Base-by-base conservation (phyloP, 92 coral and sea anemone species). In the Umimayanthus chanpuru region DNA sequence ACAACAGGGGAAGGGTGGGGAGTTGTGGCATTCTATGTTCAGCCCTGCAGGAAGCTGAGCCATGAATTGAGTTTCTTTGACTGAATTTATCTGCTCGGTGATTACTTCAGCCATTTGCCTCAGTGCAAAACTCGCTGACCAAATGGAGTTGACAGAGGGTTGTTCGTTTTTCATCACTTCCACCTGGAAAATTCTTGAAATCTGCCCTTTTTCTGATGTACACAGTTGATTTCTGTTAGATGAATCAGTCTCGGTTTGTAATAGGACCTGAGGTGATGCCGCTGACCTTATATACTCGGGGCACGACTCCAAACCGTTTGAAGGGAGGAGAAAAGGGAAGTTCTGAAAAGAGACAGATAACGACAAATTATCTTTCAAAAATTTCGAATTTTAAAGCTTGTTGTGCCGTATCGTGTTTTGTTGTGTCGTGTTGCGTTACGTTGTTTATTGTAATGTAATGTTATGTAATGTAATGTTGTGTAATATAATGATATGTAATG, bases 271-370 rank as follows among this genome's bases (percentile, higher is more conserved):
- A 15, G 30, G 9, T n/a, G 36, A 41, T 44, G 30, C 10, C 58
- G 41, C 36, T 8, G 53, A 38, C 20, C 67, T 6, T 30, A 40
- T 11, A 25, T 36, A 50, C 82, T 11, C 50, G 38, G 36, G 65
- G 12, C 8, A 16, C 21, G 82, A 50, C 26, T 28, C 82, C 41
- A 25, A 26, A 28, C 9, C 68, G 21, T 79, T 79, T 50, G 64
- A 49, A 10, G 82, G 67, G 55, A 50, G 40, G 30, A 79, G 82
- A 79, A 50, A 79, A 49, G 82, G 64, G 55, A 49, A 79, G 67
- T 79, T 79, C 82, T 79, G 82, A 50, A 79, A 79, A 20, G 58
- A 53, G 58, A 53, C 1, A 4, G 20, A 4, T 11, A 20, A 15
- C 20, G 3, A 14, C 18, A 53, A 15, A 11, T 50, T 53, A 53